phyloP scores from a whole-genome alignment of 2,113 vertebrate genomes.

The Okapia johnstoni region DNA sequence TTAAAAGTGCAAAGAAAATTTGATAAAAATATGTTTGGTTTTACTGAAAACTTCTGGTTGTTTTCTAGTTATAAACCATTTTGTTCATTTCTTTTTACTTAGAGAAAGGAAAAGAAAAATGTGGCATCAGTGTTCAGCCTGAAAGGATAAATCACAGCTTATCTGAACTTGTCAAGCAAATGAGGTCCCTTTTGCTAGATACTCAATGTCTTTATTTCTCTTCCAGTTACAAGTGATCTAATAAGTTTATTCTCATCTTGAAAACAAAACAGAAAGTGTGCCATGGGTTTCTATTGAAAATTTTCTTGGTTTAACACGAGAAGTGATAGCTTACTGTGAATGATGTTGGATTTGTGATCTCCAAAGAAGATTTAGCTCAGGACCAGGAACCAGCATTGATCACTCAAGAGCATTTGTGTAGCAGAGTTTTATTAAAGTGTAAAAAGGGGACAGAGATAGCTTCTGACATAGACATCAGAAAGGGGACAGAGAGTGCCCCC shows the following conservation, averaged over 20 bases:
- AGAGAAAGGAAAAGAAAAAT: neutral
- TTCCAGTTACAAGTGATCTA: neutral
- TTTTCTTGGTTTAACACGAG: neutral
- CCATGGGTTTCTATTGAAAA: neutral
- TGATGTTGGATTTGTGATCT: neutral
- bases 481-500: neutral
- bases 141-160: neutral
- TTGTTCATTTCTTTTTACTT: neutral
- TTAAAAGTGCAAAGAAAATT: neutral
- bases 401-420: neutral
- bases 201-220: neutral
- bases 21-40: neutral
- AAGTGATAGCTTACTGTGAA: neutral
- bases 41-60: neutral
- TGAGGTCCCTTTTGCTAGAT: neutral
- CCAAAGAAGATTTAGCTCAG: neutral
- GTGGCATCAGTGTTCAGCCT: neutral
- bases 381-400: fast-evolving
- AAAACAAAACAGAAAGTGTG: neutral
- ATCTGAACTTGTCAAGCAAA: neutral
- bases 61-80: neutral
- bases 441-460: neutral
- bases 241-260: neutral
- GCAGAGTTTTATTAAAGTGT: neutral
- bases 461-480: neutral